Evolutionary conservation across 1,140 invertebrate genomes (phyloP).

Genomic region (Penaeus chinensis): DNA sequence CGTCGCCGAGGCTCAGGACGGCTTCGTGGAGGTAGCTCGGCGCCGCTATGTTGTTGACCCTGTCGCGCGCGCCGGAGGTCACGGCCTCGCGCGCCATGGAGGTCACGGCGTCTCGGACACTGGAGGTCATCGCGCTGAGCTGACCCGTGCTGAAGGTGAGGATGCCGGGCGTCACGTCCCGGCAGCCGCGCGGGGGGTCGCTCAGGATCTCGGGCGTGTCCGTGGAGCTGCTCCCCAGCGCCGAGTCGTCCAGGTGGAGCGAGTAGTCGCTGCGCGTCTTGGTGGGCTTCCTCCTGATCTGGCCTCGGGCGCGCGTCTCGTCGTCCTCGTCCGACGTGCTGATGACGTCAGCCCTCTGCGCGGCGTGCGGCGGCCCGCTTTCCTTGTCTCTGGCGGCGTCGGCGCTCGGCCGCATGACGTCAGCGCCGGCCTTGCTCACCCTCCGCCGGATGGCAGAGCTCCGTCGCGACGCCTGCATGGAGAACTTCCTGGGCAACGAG

Average conservation of each 20-base stretch:
- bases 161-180: neutral
- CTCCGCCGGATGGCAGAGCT: neutral
- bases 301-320: neutral
- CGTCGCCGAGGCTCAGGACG: neutral
- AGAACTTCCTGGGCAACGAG: slow-evolving; percentile 42
- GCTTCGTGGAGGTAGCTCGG: neutral
- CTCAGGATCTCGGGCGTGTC: neutral
- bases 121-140: neutral
- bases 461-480: slow-evolving; percentile 31
- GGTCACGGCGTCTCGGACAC: neutral
- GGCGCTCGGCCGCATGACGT: neutral
- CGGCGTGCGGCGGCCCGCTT: neutral
- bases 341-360: neutral
- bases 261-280: slow-evolving; percentile 6
- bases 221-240: neutral
- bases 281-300: neutral
- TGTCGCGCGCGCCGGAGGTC: neutral
- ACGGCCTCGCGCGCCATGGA: neutral
- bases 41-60: neutral
- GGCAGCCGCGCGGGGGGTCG: neutral
- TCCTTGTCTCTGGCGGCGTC: neutral
- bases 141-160: slow-evolving; percentile 12
- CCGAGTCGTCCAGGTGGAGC: slow-evolving; percentile 16
- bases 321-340: slow-evolving; percentile 5
- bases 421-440: neutral